phyloP scores from a whole-genome alignment of 2,888 invertebrate species.

The Xestia xanthographa region DNA sequence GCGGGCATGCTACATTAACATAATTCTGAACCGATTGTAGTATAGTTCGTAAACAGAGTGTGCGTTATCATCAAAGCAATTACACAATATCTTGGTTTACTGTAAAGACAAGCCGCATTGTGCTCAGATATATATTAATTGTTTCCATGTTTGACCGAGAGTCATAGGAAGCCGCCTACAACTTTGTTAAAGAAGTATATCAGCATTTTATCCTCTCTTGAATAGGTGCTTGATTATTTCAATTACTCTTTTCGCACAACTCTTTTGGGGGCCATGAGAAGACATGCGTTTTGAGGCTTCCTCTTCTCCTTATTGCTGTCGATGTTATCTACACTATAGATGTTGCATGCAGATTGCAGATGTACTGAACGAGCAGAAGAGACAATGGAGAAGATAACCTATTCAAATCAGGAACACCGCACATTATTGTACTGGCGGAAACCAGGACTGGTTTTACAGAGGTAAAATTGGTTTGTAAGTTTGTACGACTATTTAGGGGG shows the following conservation, averaged over 20 bases:
- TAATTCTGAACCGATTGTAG: conserved; percentile 39
- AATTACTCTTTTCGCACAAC: not conserved
- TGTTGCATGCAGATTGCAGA: no score
- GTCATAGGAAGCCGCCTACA: not conserved
- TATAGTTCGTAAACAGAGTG: conserved; percentile 34
- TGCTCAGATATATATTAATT: conserved; percentile 34
- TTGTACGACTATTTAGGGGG: no score
- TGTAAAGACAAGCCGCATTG: conserved; percentile 47
- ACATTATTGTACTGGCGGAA: not conserved
- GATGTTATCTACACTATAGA: not conserved
- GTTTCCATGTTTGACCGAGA: conserved; percentile 18
- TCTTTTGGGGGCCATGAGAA: not conserved
- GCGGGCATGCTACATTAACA: conserved; percentile 43
- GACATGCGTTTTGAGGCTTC: not conserved
- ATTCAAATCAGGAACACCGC: not conserved
- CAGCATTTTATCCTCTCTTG: not conserved
- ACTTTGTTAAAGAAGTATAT: conserved; percentile 16
- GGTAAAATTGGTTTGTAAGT: no score
- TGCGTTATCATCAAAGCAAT: conserved; percentile 54
- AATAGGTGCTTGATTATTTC: not conserved
- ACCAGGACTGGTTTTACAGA: not conserved
- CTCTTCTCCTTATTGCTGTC: not conserved
- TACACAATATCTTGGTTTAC: conserved; percentile 48
- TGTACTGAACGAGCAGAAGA: not conserved
- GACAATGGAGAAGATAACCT: not conserved